Conservation (phyloP, 2,113 vertebrate species). For the Etheostoma cragini region DNA sequence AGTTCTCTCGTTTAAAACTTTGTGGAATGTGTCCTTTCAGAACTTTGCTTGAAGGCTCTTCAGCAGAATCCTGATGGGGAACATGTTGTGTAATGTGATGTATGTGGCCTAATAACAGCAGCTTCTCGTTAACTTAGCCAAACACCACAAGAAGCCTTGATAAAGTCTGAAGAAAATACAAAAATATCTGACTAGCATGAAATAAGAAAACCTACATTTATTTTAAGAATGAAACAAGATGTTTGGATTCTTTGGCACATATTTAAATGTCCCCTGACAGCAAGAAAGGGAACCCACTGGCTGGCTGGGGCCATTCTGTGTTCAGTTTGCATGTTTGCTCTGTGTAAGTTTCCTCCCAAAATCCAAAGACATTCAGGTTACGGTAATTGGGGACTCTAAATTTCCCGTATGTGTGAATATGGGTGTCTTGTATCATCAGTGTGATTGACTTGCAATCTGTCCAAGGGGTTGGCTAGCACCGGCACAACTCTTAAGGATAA, state of each 20-base stretch:
- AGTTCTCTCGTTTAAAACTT: not conserved
- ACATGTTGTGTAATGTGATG: not conserved
- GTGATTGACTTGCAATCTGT: not conserved
- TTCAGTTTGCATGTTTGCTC: not conserved
- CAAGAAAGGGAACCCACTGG: too few species aligned
- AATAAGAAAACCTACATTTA: not conserved
- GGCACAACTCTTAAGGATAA: not conserved
- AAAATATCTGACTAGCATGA: not conserved
- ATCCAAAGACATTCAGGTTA: not conserved
- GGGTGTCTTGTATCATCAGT: not conserved
- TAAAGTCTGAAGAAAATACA: not conserved
- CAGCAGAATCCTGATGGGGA: constrained; percentile 5
- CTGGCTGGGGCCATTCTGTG: not conserved
- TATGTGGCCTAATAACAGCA: constrained; percentile 39
- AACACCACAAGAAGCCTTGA: not conserved
- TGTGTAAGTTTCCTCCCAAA: not conserved
- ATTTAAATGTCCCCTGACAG: not conserved
- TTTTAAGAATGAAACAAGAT: not conserved
- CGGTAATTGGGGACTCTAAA: not conserved
- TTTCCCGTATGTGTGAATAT: not conserved
- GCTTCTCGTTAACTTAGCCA: constrained; percentile 11
- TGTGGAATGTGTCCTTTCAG: not conserved
- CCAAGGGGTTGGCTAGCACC: not conserved
- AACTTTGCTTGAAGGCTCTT: not conserved
- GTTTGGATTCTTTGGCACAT: not conserved